These are phyloP conservation scores for Mirza zaza DNA, from an alignment of 2,113 vertebrate species.

Conservation along the genomic window DNA sequence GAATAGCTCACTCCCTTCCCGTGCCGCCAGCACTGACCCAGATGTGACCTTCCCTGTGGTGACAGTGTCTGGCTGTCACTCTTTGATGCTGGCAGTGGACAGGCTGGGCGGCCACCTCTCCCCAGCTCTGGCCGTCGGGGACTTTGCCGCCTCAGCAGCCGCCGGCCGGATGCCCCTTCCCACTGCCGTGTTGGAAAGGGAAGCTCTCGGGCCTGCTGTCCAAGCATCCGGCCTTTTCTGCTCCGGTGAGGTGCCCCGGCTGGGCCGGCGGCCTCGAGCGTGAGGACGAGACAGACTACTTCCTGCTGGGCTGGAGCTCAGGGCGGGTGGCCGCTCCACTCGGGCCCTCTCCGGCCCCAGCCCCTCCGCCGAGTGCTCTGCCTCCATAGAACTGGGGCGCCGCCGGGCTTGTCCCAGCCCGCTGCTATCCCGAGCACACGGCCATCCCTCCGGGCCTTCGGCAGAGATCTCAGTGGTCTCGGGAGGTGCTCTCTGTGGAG, in stretches of 20 bases:
- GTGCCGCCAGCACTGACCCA: constrained; percentile 63
- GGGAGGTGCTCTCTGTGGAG: neutral
- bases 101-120: neutral
- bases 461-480: neutral
- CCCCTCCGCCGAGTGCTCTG: neutral
- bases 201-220: neutral
- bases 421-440: neutral
- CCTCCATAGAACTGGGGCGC: neutral
- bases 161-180: neutral
- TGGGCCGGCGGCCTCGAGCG: neutral
- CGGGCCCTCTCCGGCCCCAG: neutral
- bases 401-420: neutral
- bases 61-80: constrained; percentile 59
- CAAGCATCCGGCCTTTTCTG: neutral
- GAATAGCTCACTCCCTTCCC: constrained; percentile 76
- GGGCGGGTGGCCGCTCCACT: neutral
- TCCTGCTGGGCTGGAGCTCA: neutral
- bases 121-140: neutral
- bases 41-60: constrained; percentile 60
- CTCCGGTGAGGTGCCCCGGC: neutral
- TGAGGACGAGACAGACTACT: neutral
- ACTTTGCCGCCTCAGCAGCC: neutral
- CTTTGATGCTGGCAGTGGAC: constrained; percentile 61
- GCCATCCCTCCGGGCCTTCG: neutral
- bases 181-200: neutral